A percentile compares a stretch with the other conserved stretches of the same genome.
These are phyloP conservation scores for Agonopterix arenella DNA, from an alignment of 2,888 invertebrate genomes.

Conservation along the genomic window DNA sequence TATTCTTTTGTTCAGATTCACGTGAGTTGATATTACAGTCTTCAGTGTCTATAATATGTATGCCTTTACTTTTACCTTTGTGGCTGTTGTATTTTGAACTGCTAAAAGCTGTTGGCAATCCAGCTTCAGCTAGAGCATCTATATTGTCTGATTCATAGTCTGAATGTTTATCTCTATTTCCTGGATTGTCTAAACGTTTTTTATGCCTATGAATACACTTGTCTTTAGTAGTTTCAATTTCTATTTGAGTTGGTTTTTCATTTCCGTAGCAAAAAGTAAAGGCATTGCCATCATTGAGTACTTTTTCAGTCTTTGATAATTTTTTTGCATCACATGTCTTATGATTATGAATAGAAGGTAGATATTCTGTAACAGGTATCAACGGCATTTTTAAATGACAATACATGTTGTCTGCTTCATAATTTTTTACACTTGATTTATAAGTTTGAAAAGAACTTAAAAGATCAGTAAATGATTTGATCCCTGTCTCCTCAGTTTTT, in stretches of 20 bases:
- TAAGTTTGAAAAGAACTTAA: constrained; percentile 32
- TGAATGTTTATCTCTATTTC: too few species aligned
- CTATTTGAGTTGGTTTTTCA: too few species aligned
- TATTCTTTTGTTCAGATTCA: too few species aligned
- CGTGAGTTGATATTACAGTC: too few species aligned
- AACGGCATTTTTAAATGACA: neutral
- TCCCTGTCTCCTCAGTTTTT: constrained; percentile 11
- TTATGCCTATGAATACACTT: too few species aligned
- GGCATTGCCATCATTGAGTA: too few species aligned
- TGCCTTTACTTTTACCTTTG: neutral
- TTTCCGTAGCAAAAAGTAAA: too few species aligned
- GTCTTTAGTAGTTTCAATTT: too few species aligned
- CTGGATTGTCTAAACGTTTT: too few species aligned
- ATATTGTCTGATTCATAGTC: too few species aligned
- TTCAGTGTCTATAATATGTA: neutral
- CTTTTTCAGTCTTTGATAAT: too few species aligned
- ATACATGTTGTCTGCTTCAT: neutral
- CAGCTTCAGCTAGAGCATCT: constrained; percentile 13
- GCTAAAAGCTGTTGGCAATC: constrained; percentile 35
- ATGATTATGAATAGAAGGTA: neutral
- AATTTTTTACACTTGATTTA: neutral
- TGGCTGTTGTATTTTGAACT: constrained; percentile 18
- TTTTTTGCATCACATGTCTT: too few species aligned
- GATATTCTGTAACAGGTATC: neutral
- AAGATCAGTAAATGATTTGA: constrained; percentile 42